Percentiles rank a stretch among this genome's conserved stretches.
Conservation (phyloP, 1,140 invertebrate genomes). For the Lordiphosa stackelbergi region DNA sequence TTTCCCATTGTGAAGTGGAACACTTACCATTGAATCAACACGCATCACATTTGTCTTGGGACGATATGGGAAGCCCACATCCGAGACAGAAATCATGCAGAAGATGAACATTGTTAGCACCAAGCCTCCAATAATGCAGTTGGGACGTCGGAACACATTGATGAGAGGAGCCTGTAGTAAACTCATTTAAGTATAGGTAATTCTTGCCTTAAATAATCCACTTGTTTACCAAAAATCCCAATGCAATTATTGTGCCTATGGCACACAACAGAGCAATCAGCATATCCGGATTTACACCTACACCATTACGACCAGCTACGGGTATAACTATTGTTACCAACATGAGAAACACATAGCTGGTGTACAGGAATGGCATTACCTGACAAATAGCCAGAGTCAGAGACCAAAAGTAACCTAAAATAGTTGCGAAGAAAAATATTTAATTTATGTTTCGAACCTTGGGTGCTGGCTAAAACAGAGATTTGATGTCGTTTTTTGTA, state of each 20-base stretch:
- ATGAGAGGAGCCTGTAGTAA: slow-evolving; percentile 49
- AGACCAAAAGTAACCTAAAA: slow-evolving; percentile 79
- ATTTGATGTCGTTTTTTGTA: no score
- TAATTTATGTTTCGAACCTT: no score
- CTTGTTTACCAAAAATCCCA: slow-evolving; percentile 58
- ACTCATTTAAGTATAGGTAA: neutral
- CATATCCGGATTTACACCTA: slow-evolving; percentile 80
- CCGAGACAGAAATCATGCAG: slow-evolving; percentile 81
- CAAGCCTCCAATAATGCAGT: slow-evolving; percentile 78
- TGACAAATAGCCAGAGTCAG: slow-evolving; percentile 77
- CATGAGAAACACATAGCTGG: slow-evolving; percentile 81
- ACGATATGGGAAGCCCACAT: slow-evolving; percentile 87
- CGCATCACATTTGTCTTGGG: slow-evolving; percentile 82
- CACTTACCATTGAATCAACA: slow-evolving; percentile 82
- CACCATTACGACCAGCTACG: slow-evolving; percentile 83
- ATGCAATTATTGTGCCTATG: slow-evolving; percentile 65
- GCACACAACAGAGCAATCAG: slow-evolving; percentile 77
- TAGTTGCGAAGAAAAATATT: no score
- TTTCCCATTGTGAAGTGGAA: no score
- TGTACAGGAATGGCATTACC: slow-evolving; percentile 77
- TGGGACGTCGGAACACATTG: slow-evolving; percentile 55
- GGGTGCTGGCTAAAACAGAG: no score
- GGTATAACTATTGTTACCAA: slow-evolving; percentile 84
- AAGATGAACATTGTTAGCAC: slow-evolving; percentile 74
- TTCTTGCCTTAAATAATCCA: no score